Evolutionary conservation across 2,888 invertebrate genomes (phyloP), one percentile per base, ranked within the genome.

Genomic region (Labia minor): DNA sequence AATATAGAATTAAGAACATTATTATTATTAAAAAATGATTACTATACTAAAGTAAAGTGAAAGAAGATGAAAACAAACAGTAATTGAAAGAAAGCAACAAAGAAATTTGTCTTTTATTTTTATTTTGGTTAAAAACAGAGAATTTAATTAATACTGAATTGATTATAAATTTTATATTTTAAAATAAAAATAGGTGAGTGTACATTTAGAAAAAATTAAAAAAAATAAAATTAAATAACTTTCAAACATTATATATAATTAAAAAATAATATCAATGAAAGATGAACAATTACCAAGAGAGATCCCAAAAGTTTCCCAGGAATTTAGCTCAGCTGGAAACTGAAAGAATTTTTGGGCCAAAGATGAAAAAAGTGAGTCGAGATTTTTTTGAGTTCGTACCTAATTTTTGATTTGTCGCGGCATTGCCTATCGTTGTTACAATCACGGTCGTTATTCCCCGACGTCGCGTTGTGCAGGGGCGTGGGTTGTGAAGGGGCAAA

Each of bases 181-280:
- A n/a, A n/a, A n/a, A n/a, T n/a, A n/a, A n/a, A n/a, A n/a, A n/a
- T n/a, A n/a, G n/a, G 26, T 3, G 26, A 26, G 3, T 26, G 8
- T 26, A 26, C 8, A 26, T 26, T 26, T 26, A 26, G 26, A 26
- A 26, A 6, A 26, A 6, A 26, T 6, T 26, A 26, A 26, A 6
- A 26, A 26, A 26, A 6, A 26, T 26, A 26, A 26, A 26, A 26
- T 26, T 26, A 26, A 26, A 26, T 26, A 26, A 26, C 26, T 26
- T 26, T 26, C 26, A 26, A 26, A 26, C 4, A 26, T 26, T 26
- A 8, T 6, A 66, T 66, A 19, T 65, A 19, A 64, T 1, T n/a
- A 66, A 21, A 33, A 33, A 69, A 71, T 71, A 70, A 64, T 70
- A 70, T 71, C 49, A 14, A 49, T 49, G 16, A 49, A 49, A n/a